phyloP scores from a whole-genome alignment of 2,797 vertebrate genomes.

The Ctenopoma kingsleyae region DNA sequence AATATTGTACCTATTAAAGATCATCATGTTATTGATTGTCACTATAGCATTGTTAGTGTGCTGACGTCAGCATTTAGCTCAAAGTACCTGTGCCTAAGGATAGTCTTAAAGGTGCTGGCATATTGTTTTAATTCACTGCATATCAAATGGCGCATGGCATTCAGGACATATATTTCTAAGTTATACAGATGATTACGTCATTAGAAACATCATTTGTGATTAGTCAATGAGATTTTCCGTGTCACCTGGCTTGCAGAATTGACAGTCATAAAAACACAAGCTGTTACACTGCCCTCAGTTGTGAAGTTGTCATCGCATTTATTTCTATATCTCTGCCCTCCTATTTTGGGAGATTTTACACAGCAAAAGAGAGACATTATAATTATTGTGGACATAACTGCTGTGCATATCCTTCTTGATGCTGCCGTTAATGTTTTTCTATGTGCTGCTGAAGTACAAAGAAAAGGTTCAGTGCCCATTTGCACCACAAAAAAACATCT shows the following conservation, averaged over 20 bases:
- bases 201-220: constrained; percentile 26
- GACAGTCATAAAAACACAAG: constrained; percentile 40
- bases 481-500: constrained; percentile 23
- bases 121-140: not conserved
- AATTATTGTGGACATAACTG: not conserved
- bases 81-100: not conserved
- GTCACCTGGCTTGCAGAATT: constrained; percentile 29
- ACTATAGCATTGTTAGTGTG: not conserved
- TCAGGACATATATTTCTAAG: constrained; percentile 25
- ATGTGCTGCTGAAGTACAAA: constrained; percentile 1
- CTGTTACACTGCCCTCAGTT: constrained; percentile 33
- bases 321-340: not conserved
- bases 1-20: not conserved
- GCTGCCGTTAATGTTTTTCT: not conserved
- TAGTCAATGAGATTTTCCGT: constrained; percentile 29
- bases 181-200: constrained; percentile 28
- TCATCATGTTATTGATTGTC: not conserved
- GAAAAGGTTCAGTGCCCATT: not conserved
- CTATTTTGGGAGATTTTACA: constrained; percentile 11
- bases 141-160: constrained; percentile 18
- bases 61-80: not conserved
- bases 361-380: constrained; percentile 11
- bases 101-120: not conserved
- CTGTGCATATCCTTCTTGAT: not conserved
- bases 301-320: constrained; percentile 14